Evolutionary conservation across 2,113 vertebrate species (phyloP), one percentile per base, ranked within the genome.

Genomic region (Psittacara wagleri): DNA sequence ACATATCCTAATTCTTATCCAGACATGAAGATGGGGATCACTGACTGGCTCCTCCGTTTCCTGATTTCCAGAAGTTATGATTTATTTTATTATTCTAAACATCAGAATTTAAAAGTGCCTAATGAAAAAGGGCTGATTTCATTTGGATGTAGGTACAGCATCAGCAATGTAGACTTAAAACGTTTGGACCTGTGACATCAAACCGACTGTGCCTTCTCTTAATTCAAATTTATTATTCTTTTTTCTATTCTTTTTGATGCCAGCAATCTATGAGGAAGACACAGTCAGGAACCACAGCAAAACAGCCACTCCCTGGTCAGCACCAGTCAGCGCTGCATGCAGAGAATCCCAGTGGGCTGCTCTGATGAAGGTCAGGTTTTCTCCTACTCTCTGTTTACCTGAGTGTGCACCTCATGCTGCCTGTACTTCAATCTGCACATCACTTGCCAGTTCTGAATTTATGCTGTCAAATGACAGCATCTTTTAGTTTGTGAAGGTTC

Each of bases 271-370:
- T 25, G 17, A 87, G 73, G 63, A 64, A 91, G 86, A 59, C 57
- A 91, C 31, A 78, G 79, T 28, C 46, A 95, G 94, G 82, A 91
- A 74, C 39, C 88, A 57, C 82, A 49, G 72, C 64, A 95, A 54
- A 63, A 62, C 20, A 75, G 62, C 43, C 25, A 11, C 25, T 70
- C 12, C 49, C 55, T 18, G 72, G 64, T 27, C 73, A 66, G 68
- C 72, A 91, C 54, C 55, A 62, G 68, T 14, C 73, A 51, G 82
- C 75, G 83, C 44, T 84, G 84, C 68, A 66, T 8, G 39, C 49
- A 64, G 35, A 75, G 49, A 74, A 86, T 28, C 49, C 81, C 10
- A 6, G 64, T 7, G 72, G 49, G 39, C 29, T 83, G 48, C 54
- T 90, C 63, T 59, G 51, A 67, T 19, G 55, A 95, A 73, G 44